phyloP scores from a whole-genome alignment of 2,113 vertebrate species.

The Cyphomyrus plagiostoma region DNA sequence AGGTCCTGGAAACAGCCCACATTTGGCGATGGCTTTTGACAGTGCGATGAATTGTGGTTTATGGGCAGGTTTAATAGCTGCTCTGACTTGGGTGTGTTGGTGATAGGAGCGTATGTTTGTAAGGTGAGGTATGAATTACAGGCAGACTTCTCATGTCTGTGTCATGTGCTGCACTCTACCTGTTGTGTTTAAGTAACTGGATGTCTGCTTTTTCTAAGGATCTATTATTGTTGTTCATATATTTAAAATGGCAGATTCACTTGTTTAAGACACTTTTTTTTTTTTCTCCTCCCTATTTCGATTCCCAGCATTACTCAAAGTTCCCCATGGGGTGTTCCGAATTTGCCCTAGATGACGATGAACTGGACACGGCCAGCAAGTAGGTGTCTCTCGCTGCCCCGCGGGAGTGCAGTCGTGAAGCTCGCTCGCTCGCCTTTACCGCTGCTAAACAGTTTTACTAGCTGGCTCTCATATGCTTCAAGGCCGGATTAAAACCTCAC shows the following conservation, averaged over 20 bases:
- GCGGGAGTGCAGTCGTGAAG: not conserved
- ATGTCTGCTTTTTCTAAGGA: not conserved
- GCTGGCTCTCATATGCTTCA: not conserved
- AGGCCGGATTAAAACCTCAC: not conserved
- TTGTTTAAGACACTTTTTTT: not conserved
- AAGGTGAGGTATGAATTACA: slow-evolving; percentile 55
- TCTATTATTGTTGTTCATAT: not conserved
- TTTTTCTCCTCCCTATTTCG: not conserved
- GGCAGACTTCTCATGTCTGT: slow-evolving; percentile 43
- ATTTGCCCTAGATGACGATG: slow-evolving; percentile 55
- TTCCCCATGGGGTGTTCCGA: slow-evolving; percentile 49
- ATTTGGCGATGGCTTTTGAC: slow-evolving; percentile 42
- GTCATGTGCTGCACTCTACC: slow-evolving; percentile 30
- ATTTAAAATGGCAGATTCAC: not conserved
- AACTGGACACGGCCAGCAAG: slow-evolving; percentile 66
- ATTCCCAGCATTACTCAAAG: slow-evolving; percentile 38
- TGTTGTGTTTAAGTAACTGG: not conserved
- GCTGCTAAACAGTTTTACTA: not conserved
- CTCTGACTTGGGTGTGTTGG: not conserved
- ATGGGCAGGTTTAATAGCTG: slow-evolving; percentile 26
- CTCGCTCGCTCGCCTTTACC: not conserved
- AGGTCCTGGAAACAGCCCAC: slow-evolving; percentile 28
- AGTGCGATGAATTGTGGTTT: slow-evolving; percentile 38
- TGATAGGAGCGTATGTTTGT: slow-evolving; percentile 29
- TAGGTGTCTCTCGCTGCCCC: slow-evolving; percentile 33